These are phyloP conservation scores for Crotalus adamanteus DNA, from an alignment of 2,797 vertebrate species.

Conservation along the genomic window DNA sequence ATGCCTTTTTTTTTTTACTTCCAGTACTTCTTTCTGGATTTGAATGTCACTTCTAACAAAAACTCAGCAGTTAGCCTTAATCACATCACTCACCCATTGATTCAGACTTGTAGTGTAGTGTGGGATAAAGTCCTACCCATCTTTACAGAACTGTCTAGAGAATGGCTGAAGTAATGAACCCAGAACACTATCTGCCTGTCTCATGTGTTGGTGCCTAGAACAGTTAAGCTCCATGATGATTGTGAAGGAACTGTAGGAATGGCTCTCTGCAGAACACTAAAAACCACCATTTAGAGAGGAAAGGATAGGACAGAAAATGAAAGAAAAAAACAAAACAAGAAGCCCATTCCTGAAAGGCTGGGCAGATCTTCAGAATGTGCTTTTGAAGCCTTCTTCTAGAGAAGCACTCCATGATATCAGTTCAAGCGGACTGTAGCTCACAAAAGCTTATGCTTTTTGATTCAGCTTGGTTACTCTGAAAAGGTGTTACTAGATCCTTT, in stretches of 20 bases:
- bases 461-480: not conserved
- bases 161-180: not conserved
- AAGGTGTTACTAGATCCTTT: not conserved
- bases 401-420: no score
- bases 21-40: not conserved
- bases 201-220: not conserved
- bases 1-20: no score
- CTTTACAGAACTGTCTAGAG: not conserved
- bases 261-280: not conserved
- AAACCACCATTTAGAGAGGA: not conserved
- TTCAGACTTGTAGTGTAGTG: no score
- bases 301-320: not conserved
- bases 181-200: not conserved
- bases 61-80: not conserved
- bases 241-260: not conserved
- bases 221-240: not conserved
- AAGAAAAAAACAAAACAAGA: not conserved
- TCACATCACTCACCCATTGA: no score
- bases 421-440: not conserved
- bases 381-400: no score
- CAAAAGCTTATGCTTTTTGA: not conserved
- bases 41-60: not conserved
- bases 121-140: not conserved
- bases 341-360: not conserved
- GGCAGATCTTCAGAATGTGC: no score